Base-by-base conservation (phyloP, 2,113 vertebrate genomes). In the Ceyx cyanopectus region DNA sequence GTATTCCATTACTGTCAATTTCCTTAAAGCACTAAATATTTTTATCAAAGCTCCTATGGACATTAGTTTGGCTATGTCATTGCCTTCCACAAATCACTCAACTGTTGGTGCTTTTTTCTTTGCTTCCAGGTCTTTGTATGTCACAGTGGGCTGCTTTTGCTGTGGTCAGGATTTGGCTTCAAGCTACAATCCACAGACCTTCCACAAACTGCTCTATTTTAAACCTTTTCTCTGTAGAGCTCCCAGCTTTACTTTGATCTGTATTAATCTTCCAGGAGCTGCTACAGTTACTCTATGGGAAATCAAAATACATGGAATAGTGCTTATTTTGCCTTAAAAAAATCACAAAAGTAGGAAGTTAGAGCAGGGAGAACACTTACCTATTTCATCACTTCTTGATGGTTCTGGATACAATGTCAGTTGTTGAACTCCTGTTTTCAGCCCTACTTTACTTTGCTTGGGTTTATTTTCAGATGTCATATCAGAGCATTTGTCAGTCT, bases 141-240 rank as follows among this genome's bases (percentile, higher is more conserved):
- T 79, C 56, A 65, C 66, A 68, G 41, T n/a, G 58, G 58, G 37
- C 37, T 95, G 62, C 70, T 92, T 80, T 60, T 79, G 58, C 77
- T 80, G 29, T 83, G 60, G 68, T 90, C 72, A 87, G 63, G 81
- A 57, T 93, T 92, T 93, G 63, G n/a, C 50, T 82, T 24, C 57
- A 68, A 20, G 26, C 77, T 86, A 19, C 45, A 69, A 22, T 65
- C 62, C 63, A 45, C 62, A 92, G 50, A 65, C 66, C 13, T 80
- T 82, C 50, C 40, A 69, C 50, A 61, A 82, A 62, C 17, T 73
- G 78, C 24, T 37, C 11, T 69, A 6, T 91, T 76, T 85, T 73
- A 85, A 85, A 50, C 20, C 5, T 62, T 92, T 57, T n/a, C 18
- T 2, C 4, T 79, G 45, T 32, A 69, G 70, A 70, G 10, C 34